phyloP scores from a whole-genome alignment of 2,888 invertebrate genomes.

The Aquatica leii region DNA sequence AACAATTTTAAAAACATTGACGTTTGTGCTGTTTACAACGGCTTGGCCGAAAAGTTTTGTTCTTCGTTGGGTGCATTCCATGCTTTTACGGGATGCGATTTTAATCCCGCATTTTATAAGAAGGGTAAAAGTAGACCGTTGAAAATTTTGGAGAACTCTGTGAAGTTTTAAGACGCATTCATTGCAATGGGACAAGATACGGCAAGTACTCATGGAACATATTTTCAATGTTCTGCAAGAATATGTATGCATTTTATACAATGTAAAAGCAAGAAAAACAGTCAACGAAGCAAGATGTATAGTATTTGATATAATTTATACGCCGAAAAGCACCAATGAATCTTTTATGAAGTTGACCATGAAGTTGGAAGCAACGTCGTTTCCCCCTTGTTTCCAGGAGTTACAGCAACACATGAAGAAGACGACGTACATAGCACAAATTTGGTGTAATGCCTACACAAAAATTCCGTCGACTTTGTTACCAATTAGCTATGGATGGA shows the following conservation, averaged over 20 bases:
- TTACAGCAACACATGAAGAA: constrained; percentile 40
- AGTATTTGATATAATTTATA: constrained; percentile 39
- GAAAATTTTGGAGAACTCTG: constrained; percentile 16
- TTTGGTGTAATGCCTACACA: constrained; percentile 40
- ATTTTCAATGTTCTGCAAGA: constrained; percentile 40
- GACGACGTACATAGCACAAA: constrained; percentile 41
- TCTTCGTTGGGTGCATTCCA: constrained; percentile 43
- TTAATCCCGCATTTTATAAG: too few species aligned
- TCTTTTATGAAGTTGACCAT: constrained; percentile 29
- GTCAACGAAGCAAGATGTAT: constrained; percentile 39
- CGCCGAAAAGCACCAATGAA: constrained; percentile 39
- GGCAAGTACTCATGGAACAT: constrained; percentile 26
- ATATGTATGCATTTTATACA: constrained; percentile 36
- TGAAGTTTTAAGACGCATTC: constrained; percentile 8
- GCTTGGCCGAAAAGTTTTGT: constrained; percentile 21
- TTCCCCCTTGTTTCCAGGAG: constrained; percentile 30
- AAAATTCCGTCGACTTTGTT: constrained; percentile 42
- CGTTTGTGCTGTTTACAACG: constrained; percentile 7
- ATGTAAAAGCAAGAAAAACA: constrained; percentile 35
- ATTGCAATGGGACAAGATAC: background rate
- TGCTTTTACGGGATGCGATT: constrained; percentile 46
- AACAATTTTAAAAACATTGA: constrained; percentile 18
- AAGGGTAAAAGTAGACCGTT: constrained; percentile 23
- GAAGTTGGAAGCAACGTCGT: constrained; percentile 30
- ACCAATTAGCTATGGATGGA: constrained; percentile 42